Conservation (phyloP, 2,888 invertebrate species). For the Noctua janthe region DNA sequence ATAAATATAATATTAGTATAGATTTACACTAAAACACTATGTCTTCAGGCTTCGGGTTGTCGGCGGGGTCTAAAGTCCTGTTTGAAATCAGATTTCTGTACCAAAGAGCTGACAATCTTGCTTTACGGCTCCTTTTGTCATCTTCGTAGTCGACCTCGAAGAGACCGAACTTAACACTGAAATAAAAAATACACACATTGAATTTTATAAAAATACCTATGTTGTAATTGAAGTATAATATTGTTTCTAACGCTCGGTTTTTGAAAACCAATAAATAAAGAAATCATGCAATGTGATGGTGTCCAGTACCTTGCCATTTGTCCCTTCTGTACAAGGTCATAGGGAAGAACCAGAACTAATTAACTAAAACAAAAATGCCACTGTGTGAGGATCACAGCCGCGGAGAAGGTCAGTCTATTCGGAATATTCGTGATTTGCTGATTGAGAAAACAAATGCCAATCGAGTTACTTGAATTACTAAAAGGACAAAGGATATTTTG, state of each 20-base stretch:
- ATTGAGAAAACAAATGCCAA: background rate
- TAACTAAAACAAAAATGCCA: no score
- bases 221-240: no score
- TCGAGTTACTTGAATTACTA: background rate
- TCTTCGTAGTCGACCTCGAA: slow-evolving; percentile 81
- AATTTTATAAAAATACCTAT: background rate
- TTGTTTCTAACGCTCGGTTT: no score
- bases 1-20: background rate
- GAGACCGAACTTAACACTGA: slow-evolving; percentile 81
- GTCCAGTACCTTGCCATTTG: no score
- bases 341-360: no score
- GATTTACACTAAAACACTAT: slow-evolving; percentile 65
- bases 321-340: no score
- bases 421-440: background rate
- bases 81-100: slow-evolving; percentile 74
- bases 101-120: slow-evolving; percentile 80
- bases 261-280: no score
- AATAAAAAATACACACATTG: slow-evolving; percentile 47
- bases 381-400: no score
- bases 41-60: slow-evolving; percentile 65
- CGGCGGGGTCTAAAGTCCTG: slow-evolving; percentile 72
- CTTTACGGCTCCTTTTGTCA: slow-evolving; percentile 71
- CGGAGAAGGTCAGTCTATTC: no score
- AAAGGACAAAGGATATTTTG: no score
- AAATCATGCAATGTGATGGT: no score